Evolutionary conservation across 1,140 invertebrate species (phyloP), one percentile per base, ranked within the genome.

Genomic region (Heliconius eleuchia): DNA sequence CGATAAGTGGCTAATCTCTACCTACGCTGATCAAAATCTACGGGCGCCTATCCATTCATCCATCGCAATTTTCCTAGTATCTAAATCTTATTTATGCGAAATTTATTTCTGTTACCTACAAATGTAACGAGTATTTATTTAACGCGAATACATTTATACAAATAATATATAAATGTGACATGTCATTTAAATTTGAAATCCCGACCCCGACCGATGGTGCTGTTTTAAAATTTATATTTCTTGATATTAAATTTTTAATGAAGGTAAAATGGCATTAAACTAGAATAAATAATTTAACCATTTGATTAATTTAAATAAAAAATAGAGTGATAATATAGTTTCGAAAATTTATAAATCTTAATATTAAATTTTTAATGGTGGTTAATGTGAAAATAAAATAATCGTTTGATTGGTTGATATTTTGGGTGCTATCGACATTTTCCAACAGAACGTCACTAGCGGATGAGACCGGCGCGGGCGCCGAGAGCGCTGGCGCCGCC

Each of bases 381-480:
- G 3, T 46, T 46, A 37, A 18, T 18, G 16, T 71, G 34, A 37
- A 57, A 23, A n/a, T 8, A 5, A n/a, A 23, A 23, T 23, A 1
- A 57, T 57, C 16, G 6, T 57, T 19, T 55, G 52, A 18, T 55
- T 4, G 6, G 27, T 70, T 19, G 1, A 1, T 34, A 55, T 71
- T 50, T 71, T 72, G 60, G 46, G 34, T 72, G 7, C 16, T 42
- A 72, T 72, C 71, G 71, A 72, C 71, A 72, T 19, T 81, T 76
- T 76, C 81, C 73, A 84, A 82, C 71, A 78, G 27, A 76, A 77
- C 91, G 86, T 83, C 90, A 90, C 89, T 93, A 92, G 89, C 92
- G 91, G 91, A 93, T 91, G 90, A 85, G 85, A 74, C 79, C 85
- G 82, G 82, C 82, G 84, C 89, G 90, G 90, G 87, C 91, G 86